Percentiles rank a stretch among this genome's conserved stretches.
These are phyloP conservation scores for Pardosa pseudoannulata DNA, from an alignment of 2,888 invertebrate genomes.

Conservation along the genomic window DNA sequence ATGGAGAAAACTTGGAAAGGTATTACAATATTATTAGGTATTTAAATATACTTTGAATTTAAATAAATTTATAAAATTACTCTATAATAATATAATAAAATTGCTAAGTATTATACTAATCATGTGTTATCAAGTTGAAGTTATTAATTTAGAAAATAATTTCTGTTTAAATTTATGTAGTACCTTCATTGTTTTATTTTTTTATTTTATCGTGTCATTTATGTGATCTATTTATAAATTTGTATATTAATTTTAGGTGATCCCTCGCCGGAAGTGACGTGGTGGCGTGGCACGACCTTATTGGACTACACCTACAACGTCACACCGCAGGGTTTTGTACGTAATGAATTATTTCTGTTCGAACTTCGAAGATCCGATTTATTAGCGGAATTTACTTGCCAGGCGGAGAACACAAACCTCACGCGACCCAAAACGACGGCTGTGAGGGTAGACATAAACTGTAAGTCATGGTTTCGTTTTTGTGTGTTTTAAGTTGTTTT, in stretches of 20 bases:
- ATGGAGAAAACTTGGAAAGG: too few relatives aligned
- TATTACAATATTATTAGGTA: too few relatives aligned
- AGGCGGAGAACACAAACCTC: slow-evolving; percentile 72
- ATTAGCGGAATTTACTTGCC: slow-evolving; percentile 68
- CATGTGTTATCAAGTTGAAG: too few relatives aligned
- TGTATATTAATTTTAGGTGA: slow-evolving; percentile 49
- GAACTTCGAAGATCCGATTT: slow-evolving; percentile 68
- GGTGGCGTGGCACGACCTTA: slow-evolving; percentile 70
- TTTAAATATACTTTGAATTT: too few relatives aligned
- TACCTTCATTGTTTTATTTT: background rate
- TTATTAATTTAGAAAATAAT: too few relatives aligned
- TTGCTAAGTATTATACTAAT: too few relatives aligned
- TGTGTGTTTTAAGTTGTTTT: too few relatives aligned
- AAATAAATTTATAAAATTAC: too few relatives aligned
- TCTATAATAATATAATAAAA: too few relatives aligned
- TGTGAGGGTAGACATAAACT: slow-evolving; percentile 64
- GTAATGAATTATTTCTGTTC: slow-evolving; percentile 70
- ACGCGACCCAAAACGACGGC: slow-evolving; percentile 60
- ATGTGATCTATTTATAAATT: too few relatives aligned
- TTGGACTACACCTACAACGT: slow-evolving; percentile 68
- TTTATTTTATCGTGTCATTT: background rate
- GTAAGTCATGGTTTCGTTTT: too few relatives aligned
- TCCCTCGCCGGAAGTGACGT: slow-evolving; percentile 71
- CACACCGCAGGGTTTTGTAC: slow-evolving; percentile 66
- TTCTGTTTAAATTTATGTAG: too few relatives aligned